Conservation (phyloP, 2,113 vertebrate species). For the Pontoporia blainvillei region DNA sequence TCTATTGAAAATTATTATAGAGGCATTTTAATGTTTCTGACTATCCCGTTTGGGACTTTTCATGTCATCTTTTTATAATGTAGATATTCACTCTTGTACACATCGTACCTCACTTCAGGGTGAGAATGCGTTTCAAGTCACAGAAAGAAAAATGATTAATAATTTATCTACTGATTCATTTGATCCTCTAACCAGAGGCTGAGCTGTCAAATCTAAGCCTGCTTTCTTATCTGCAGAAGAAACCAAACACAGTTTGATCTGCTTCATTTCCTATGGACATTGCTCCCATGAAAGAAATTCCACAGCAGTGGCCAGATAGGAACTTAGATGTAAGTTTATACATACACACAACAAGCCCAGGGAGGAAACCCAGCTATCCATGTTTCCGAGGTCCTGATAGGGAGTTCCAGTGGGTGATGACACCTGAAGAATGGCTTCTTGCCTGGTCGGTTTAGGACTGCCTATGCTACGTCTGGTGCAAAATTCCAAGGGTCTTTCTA, state of each 20-base stretch:
- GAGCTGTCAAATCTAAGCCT: neutral
- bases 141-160: slow-evolving; percentile 35
- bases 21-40: neutral
- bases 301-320: neutral
- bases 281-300: neutral
- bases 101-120: neutral
- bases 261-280: neutral
- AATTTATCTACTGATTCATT: slow-evolving; percentile 20
- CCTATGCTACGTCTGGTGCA: neutral
- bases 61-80: neutral
- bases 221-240: neutral
- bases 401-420: neutral
- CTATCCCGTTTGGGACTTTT: neutral
- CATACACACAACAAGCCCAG: neutral
- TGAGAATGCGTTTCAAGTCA: slow-evolving; percentile 1
- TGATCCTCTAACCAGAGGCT: neutral
- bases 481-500: slow-evolving; percentile 16
- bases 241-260: neutral
- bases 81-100: neutral
- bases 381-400: neutral
- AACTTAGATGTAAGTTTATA: neutral
- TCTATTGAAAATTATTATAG: neutral
- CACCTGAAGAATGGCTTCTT: neutral
- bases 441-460: fast-evolving
- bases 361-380: neutral